A percentile compares a stretch with the other conserved stretches of the same genome.
phyloP scores from a whole-genome alignment of 1,140 invertebrate genomes.

The Helicoverpa zea region DNA sequence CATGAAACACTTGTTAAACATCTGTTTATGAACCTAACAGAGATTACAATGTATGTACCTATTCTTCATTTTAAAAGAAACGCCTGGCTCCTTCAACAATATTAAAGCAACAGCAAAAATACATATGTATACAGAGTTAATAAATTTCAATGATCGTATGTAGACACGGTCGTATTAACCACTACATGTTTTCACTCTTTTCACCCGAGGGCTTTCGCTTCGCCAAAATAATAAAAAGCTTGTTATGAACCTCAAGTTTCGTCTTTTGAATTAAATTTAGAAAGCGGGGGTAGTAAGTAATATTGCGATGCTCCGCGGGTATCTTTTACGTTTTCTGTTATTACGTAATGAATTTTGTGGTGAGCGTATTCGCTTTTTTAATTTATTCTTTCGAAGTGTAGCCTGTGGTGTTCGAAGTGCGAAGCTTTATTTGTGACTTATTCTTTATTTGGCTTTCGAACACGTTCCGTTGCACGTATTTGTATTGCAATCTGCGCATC shows the following conservation, averaged over 20 bases:
- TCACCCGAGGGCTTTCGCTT: constrained; percentile 8
- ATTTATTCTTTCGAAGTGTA: constrained; percentile 1
- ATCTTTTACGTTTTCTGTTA: constrained; percentile 18
- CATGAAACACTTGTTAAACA: too few species aligned
- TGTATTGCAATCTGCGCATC: constrained; percentile 26
- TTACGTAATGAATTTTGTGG: constrained; percentile 24
- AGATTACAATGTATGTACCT: neutral
- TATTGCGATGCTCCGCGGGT: constrained; percentile 20
- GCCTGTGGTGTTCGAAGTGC: neutral
- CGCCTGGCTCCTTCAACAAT: neutral
- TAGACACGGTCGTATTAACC: constrained; percentile 6
- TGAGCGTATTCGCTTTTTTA: constrained; percentile 2
- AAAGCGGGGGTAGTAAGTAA: constrained; percentile 20
- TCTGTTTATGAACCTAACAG: too few species aligned
- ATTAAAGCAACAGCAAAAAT: neutral
- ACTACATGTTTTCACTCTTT: constrained; percentile 9
- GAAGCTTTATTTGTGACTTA: neutral
- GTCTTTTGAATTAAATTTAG: constrained; percentile 34
- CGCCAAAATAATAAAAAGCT: constrained; percentile 35
- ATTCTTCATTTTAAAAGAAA: neutral
- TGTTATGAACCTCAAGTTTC: constrained; percentile 20
- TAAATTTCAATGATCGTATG: constrained; percentile 43
- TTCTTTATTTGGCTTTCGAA: neutral
- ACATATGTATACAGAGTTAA: neutral
- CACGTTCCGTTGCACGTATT: constrained; percentile 13